Percentiles rank a stretch among this genome's conserved stretches.
Evolutionary conservation across 2,888 invertebrate genomes (phyloP).

Genomic region (Tricholauxania praeusta): DNA sequence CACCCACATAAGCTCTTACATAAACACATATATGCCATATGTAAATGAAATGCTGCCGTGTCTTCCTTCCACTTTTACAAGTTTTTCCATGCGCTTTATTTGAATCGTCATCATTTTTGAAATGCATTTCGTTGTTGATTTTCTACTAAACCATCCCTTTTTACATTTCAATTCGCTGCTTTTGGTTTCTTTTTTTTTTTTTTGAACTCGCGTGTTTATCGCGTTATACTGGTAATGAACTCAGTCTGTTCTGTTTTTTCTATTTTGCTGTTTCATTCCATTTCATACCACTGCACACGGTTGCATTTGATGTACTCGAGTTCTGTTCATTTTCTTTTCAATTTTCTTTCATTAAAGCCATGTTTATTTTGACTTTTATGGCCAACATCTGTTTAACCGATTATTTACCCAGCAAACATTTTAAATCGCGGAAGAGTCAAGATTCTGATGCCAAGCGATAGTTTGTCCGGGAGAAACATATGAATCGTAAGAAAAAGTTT

Average conservation of each 20-base stretch:
- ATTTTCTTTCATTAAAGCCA: background rate
- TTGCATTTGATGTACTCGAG: conserved; percentile 4
- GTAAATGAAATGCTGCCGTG: too few relatives aligned
- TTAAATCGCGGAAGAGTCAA: too few relatives aligned
- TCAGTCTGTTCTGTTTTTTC: background rate
- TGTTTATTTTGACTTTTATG: conserved; percentile 22
- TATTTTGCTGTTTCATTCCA: conserved; percentile 16
- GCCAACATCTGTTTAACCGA: conserved; percentile 17
- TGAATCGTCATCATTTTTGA: too few relatives aligned
- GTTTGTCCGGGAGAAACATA: too few relatives aligned
- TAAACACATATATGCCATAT: background rate
- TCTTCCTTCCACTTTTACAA: too few relatives aligned
- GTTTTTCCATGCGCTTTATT: too few relatives aligned
- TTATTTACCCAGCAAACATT: background rate
- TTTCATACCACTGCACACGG: conserved; percentile 10
- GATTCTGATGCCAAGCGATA: too few relatives aligned
- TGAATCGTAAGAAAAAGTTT: too few relatives aligned
- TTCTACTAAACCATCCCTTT: too few relatives aligned
- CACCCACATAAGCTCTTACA: background rate
- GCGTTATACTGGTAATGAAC: conserved; percentile 30
- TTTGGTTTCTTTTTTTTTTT: too few relatives aligned
- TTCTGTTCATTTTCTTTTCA: background rate
- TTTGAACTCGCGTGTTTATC: background rate
- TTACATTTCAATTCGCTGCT: too few relatives aligned
- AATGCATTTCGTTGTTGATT: too few relatives aligned